Base-by-base conservation (phyloP, 1,140 invertebrate species). In the Drosophila simulans region DNA sequence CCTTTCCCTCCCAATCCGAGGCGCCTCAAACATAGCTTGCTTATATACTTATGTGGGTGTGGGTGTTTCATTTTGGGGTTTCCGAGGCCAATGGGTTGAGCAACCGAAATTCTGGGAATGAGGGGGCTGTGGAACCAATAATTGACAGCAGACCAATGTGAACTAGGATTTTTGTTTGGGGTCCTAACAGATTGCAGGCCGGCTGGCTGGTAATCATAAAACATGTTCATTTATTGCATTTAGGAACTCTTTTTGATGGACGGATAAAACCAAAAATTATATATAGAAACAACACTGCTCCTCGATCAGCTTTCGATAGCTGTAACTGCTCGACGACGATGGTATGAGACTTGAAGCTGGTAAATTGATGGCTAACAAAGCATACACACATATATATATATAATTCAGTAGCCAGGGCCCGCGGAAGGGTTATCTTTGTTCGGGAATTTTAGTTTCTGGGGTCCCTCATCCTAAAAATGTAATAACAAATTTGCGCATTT, bases 231-330 rank as follows among this genome's bases (percentile, higher is more conserved):
- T 86, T 89, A 89, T 89, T 88, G 83, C 75, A 80, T 86, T 80
- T 90, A 90, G 86, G 86, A 90, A 90, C 86, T 90, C 80, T 86
- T 69, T 77, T 90, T 82, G 78, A 86, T 90, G 86, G 86, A 90
- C 86, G 86, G 86, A 90, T 90, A 90, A 85, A 90, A 80, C 60
- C 54, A 82, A 86, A 90, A 90, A 89, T 75, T 82, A 90, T 86
- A 90, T 86, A 90, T 75, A 86, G 74, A 85, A 71, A 76, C 27
- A 35, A 17, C 17, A 17, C 17, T 17, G 17, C 59, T 54, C 51
- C 49, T 43, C 25, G 43, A 48, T 37, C 62, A 49, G 40, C 43
- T 66, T 25, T 11, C 17, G 31, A 17, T 60, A 34, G 69, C 27
- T 56, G 20, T 31, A 10, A 45, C 48, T 66, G 48, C 46, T 46